These are phyloP conservation scores for Phalera bucephala DNA, from an alignment of 2,888 invertebrate species.

Conservation along the genomic window DNA sequence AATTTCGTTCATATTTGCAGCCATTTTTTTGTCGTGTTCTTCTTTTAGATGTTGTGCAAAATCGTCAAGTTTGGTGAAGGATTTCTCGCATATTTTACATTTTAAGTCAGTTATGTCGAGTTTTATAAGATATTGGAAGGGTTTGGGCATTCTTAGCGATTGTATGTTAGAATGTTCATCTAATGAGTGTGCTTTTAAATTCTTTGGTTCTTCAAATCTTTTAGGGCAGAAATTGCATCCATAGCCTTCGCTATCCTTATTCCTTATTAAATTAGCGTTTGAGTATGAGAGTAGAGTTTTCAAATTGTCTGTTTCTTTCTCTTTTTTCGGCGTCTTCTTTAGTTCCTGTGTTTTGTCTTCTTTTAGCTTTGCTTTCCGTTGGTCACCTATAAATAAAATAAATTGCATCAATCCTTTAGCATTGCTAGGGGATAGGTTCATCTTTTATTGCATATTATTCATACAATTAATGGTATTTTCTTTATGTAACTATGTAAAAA, in stretches of 20 bases:
- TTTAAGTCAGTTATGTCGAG: constrained; percentile 41
- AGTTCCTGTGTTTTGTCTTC: constrained; percentile 8
- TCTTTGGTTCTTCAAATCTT: constrained; percentile 29
- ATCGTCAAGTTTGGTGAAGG: constrained; percentile 11
- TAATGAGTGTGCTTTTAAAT: constrained; percentile 38
- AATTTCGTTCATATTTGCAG: constrained; percentile 26
- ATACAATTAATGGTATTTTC: too few species aligned
- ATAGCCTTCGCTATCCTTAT: constrained; percentile 30
- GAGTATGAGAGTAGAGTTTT: constrained; percentile 33
- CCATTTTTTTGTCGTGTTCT: constrained; percentile 15
- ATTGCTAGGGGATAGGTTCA: too few species aligned
- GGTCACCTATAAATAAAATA: constrained; percentile 28
- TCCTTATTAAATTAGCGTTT: constrained; percentile 36
- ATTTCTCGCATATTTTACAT: constrained; percentile 35
- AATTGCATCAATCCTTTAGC: constrained; percentile 16
- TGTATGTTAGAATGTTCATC: constrained; percentile 31
- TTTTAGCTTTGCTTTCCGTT: constrained; percentile 20
- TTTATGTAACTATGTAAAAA: too few species aligned
- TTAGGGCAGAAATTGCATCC: constrained; percentile 40
- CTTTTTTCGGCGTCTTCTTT: background rate
- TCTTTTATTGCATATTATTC: too few species aligned
- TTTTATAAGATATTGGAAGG: constrained; percentile 35
- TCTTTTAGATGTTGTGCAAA: constrained; percentile 19
- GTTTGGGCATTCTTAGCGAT: constrained; percentile 26
- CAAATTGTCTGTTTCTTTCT: constrained; percentile 15